Base-by-base conservation (phyloP, 2,797 vertebrate genomes). In the Malurus leucopterus region DNA sequence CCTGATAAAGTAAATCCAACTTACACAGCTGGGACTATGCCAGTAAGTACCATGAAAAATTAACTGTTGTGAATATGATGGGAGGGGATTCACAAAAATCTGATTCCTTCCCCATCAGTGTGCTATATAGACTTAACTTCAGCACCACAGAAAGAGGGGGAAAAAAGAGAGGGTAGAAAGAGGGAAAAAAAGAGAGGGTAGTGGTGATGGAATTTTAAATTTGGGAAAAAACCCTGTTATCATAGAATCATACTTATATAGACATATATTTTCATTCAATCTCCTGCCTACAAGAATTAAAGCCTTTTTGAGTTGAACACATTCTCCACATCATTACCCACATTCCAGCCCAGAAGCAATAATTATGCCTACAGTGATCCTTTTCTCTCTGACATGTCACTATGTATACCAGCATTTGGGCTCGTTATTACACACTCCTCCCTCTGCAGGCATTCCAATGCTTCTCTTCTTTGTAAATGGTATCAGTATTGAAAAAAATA, bases 101-200 rank as follows among this genome's bases (percentile, higher is more conserved):
- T 67, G 29, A 34, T 70, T 74, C 11, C 27, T 86, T 44, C 32
- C 32, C 3, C n/a, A 59, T 29, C 6, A 59, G 8, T 53, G 8
- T 46, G 19, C 41, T 76, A 29, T 16, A 36, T 8, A 76, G 41
- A 27, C 15, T 76, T 70, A 20, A 53, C 11, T 57, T 77, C 43
- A 74, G 58, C 23, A 43, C 36, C 29, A 76, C 16, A 87, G 19
- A 69, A 54, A 43, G 11, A 7, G 3, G 5, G 16, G 8, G 15
- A 46, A 22, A 34, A 34, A 34, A 34, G 34, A 34, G 34, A 34
- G 8, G 34, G 34, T 34, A 87, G 19, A 69, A 54, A 43, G 11
- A 7, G 3, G 5, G 16, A 9, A 18, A 46, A 22, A 38, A 21
- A 47, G 3, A 23, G 16, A 7, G 2, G 1, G 19, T 0, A 0